Base-by-base conservation (phyloP, 2,113 vertebrate genomes). In the Tachycineta bicolor region DNA sequence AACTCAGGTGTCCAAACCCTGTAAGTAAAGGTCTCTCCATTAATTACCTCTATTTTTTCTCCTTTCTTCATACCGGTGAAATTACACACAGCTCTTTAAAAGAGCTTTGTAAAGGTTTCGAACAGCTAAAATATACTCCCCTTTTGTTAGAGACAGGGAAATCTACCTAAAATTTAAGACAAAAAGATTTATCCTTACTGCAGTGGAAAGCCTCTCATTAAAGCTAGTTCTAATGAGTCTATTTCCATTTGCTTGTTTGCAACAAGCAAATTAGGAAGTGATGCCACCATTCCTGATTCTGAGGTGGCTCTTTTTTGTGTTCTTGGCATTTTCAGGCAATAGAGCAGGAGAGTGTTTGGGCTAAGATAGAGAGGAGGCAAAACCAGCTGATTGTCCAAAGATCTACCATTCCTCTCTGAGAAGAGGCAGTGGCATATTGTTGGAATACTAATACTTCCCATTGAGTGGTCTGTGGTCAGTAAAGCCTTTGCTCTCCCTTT, bases 1-100 rank as follows among this genome's bases (percentile, higher is more conserved):
- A 97, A 95, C 97, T 99, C 83, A 99, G 95, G 81, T 99, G 99
- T 90, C 99, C 99, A 71, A 98, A 96, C 10, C 67, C 97, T 85
- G 99, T 99, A 98, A 98, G 98, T 98, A 96, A 95, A 86, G 20
- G 26, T 34, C 8, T 81, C 39, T 77, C 19, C 33, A 19, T 60
- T 46, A 56, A 31, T 26, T 21, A 41, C 18, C 55, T 89, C 26
- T 49, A 4, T 39, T 88, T 90, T 74, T 75, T 58, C 44, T 68
- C 39, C n/a, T 88, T 92, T 62, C 23, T 90, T 82, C 59, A 70
- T 59, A 31, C 4, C 17, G 39, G 10, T 68, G 10, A 37, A 37
- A 10, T 37, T 37, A 37, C 37, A 37, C 37, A 37, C 67, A 92
- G 13, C 26, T 88, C n/a, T 52, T 63, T 44, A 14, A 85, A 83